Base-by-base conservation (phyloP, 2,113 vertebrate species). In the Melanerpes aurifrons region DNA sequence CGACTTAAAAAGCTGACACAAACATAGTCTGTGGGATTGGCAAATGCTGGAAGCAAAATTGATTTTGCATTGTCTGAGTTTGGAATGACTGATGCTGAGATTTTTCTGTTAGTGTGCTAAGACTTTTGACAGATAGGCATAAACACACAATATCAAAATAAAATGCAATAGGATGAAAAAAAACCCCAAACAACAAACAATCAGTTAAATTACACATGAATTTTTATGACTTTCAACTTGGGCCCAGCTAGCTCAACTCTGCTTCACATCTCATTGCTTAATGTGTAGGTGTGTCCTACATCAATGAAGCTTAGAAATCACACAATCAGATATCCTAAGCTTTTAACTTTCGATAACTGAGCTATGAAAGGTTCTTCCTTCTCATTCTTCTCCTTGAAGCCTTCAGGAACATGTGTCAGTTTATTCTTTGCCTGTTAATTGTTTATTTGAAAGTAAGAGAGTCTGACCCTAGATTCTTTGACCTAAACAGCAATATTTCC, bases 1-100 rank as follows among this genome's bases (percentile, higher is more conserved):
- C 64, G 78, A 71, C 31, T 89, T 59, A 54, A 82, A 89, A 95
- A 87, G 82, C 76, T 94, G 89, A 86, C 32, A 68, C 62, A 88
- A 72, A 75, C 48, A 63, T 31, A 77, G 26, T 66, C 35, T 75
- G 18, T 81, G 48, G 25, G 29, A 45, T 93, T 90, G 87, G 54
- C 66, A 92, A 94, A 83, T 16, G 21, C 47, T 72, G 59, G 69
- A 91, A 81, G 16, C 12, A 81, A 91, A 95, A 94, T 31, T 93
- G 87, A 81, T 96, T 95, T 95, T 92, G 50, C 29, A 31, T 81
- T 86, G 70, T 83, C 73, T 91, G 80, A 69, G 40, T 90, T 91
- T 75, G 69, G 66, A 95, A 83, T 61, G 63, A 82, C 56, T 63
- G 56, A 84, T 71, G 10, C 69, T 82, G 43, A 68, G n/a, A 70